phyloP scores from a whole-genome alignment of 2,113 vertebrate species.

The Salvelinus alpinus region DNA sequence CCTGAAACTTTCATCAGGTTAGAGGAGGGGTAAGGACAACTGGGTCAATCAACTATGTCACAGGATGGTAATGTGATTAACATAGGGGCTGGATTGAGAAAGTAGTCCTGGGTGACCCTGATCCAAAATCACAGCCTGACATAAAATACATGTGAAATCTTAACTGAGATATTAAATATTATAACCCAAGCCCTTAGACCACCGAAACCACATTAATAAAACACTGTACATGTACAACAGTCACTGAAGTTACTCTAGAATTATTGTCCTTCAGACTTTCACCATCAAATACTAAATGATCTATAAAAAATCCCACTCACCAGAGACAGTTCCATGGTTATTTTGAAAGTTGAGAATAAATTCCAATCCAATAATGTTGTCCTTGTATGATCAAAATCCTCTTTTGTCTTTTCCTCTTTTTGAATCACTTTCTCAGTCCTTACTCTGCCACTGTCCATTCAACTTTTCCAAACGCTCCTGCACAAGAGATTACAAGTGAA shows the following conservation, averaged over 20 bases:
- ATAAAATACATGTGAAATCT: no score
- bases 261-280: no score
- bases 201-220: not conserved
- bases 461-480: not conserved
- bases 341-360: not conserved
- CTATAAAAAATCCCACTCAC: constrained; percentile 44
- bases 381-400: not conserved
- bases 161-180: no score
- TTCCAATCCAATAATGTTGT: not conserved
- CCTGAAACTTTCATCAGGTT: no score
- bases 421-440: not conserved
- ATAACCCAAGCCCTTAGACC: no score
- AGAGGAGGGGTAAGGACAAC: no score
- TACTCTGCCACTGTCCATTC: not conserved
- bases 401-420: not conserved
- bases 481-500: not conserved
- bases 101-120: no score
- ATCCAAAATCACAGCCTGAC: no score
- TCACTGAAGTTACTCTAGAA: no score
- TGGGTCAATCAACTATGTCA: no score
- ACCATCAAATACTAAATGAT: constrained; percentile 30
- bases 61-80: no score
- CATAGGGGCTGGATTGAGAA: no score
- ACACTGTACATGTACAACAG: constrained; percentile 37
- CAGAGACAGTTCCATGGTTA: constrained; percentile 69